A percentile compares a stretch with the other conserved stretches of the same genome.
Evolutionary conservation across 2,888 invertebrate species (phyloP).

Genomic region (Machimus rusticus): DNA sequence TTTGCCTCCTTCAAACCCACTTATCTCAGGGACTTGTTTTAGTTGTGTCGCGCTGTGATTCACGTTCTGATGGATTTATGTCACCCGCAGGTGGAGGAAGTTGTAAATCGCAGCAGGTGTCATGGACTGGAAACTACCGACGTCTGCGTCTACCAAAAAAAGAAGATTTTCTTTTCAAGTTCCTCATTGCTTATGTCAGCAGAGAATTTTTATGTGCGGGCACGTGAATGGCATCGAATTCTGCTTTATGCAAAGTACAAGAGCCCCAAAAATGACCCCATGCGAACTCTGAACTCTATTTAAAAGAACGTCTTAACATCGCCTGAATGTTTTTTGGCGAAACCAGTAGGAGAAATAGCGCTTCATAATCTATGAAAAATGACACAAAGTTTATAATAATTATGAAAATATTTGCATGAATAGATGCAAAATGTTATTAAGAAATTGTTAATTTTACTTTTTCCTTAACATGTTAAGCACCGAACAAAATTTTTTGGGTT

Average conservation of each 20-base stretch:
- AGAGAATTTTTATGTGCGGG: not conserved
- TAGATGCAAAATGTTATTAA: too few species aligned
- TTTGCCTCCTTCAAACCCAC: not conserved
- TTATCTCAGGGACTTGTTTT: not conserved
- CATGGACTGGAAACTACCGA: not conserved
- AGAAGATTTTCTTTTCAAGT: not conserved
- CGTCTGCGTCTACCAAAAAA: not conserved
- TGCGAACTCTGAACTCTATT: not conserved
- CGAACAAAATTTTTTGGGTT: too few species aligned
- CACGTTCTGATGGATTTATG: not conserved
- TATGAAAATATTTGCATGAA: too few species aligned
- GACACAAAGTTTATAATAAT: too few species aligned
- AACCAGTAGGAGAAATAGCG: too few species aligned
- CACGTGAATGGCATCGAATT: not conserved
- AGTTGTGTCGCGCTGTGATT: not conserved
- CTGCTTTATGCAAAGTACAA: too few species aligned
- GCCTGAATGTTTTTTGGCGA: not conserved
- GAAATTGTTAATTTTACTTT: too few species aligned
- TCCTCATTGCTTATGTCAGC: not conserved
- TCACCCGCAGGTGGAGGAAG: not conserved
- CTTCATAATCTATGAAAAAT: too few species aligned
- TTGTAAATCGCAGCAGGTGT: not conserved
- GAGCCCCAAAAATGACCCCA: not conserved
- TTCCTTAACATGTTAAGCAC: too few species aligned
- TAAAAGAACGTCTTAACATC: not conserved